Evolutionary conservation across 2,888 invertebrate species (phyloP).

Genomic region (Cordylochernes scorpioides): DNA sequence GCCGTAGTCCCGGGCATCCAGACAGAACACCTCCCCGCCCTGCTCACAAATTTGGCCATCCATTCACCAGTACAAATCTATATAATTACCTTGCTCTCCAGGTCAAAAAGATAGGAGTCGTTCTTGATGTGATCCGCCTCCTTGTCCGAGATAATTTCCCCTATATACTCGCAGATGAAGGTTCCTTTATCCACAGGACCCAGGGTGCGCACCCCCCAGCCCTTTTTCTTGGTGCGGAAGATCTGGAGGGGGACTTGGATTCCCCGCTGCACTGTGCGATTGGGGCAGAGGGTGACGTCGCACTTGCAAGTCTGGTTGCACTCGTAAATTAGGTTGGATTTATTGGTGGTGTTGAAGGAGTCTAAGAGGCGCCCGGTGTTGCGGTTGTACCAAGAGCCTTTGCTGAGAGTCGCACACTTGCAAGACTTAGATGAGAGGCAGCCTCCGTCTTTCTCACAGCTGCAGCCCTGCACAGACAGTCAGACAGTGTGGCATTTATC

Average conservation of each 20-base stretch:
- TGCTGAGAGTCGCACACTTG: no score
- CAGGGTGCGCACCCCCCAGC: constrained; percentile 58
- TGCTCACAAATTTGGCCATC: background rate
- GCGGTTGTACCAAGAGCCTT: no score
- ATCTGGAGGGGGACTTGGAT: constrained; percentile 42
- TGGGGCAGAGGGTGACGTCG: no score
- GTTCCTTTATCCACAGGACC: constrained; percentile 42
- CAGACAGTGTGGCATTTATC: no score
- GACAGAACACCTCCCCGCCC: constrained; percentile 7
- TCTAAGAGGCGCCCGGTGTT: no score
- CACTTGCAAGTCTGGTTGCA: no score
- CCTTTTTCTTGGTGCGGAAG: constrained; percentile 37
- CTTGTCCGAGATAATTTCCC: constrained; percentile 54
- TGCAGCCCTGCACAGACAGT: no score
- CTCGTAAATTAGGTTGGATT: no score
- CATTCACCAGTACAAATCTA: background rate
- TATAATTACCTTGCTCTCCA: constrained; percentile 37
- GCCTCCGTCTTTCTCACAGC: background rate
- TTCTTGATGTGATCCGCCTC: constrained; percentile 55
- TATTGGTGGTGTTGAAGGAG: no score
- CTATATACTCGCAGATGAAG: constrained; percentile 57
- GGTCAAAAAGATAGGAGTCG: constrained; percentile 69
- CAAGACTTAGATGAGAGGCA: background rate
- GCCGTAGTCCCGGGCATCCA: constrained; percentile 46
- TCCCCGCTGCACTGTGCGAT: no score